Evolutionary conservation across 1,140 invertebrate genomes (phyloP), one percentile per base, ranked within the genome.

Genomic region (Helicoverpa armigera): DNA sequence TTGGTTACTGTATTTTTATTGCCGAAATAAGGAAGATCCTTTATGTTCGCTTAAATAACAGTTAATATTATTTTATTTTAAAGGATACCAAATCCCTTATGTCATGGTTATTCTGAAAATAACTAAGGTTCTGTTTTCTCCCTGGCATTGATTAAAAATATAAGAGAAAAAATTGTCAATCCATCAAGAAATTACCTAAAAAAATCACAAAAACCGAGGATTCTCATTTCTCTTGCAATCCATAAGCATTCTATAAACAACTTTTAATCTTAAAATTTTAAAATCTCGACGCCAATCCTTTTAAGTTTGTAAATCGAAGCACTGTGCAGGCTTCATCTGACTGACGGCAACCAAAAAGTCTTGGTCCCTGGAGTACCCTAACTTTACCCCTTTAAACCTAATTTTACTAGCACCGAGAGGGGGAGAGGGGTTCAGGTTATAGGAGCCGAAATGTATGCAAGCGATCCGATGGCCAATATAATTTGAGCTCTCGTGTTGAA

Each of bases 241-340:
- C 51, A 54, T 43, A 54, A 78, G 16, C 51, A 70, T 74, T 74
- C 13, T 60, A 74, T 60, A 70, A 70, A 79, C 76, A 79, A 77
- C 69, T 75, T 77, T 75, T 76, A 80, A 80, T 75, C 81, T 84
- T 85, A 80, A 82, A 86, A 86, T 82, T 82, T 84, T 80, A 84
- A 85, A 89, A 89, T 89, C 87, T 87, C 83, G 82, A 85, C 83
- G 82, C 76, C 81, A 90, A 89, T 89, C 86, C 89, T 88, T 90
- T 90, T 84, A 87, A 87, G 83, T 88, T 87, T 87, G 82, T 85
- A 89, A 89, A 91, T 87, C 87, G 84, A 83, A 78, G 69, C 72
- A 85, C 78, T 80, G 82, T 86, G 87, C 86, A 88, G 88, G 86
- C 85, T 89, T 89, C 90, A 89, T 88, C 86, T 90, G 85, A 86